Base-by-base conservation (phyloP, 2,113 vertebrate genomes). In the Tachycineta bicolor region DNA sequence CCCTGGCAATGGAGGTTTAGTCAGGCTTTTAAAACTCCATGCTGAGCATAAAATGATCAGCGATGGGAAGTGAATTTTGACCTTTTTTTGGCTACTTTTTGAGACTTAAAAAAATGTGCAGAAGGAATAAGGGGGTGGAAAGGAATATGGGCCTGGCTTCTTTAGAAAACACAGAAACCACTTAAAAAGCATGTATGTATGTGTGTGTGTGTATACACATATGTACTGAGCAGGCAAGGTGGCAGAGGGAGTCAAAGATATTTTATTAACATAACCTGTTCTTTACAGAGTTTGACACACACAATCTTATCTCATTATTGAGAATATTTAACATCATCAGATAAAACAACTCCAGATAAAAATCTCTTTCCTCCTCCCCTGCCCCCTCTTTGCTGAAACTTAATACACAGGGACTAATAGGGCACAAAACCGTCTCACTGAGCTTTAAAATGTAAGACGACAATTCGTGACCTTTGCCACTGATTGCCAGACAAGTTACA, bases 401-500 rank as follows among this genome's bases (percentile, higher is more conserved):
- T 87, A 80, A 97, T 96, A 95, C 81, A 11, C 34, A 6, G 75
- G 88, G 74, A 87, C 95, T 95, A 94, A 95, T 73, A 91, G 3
- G 1, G 71, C 88, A 92, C 88, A 87, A 95, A 95, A 91, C 71
- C 25, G 0, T 95, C 90, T 96, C 87, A 80, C 31, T 67, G 91
- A 83, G 92, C 83, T 90, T 77, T 79, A 88, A 94, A 80, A 93
- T 88, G 92, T 62, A 93, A 94, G 94, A 83, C 6, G 65, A 83
- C 95, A 96, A 81, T 64, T 87, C 29, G 0, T 83, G 95, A 93
- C 94, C 96, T 95, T 96, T 92, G 91, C 93, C 90, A 91, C 4
- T 90, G 86, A 91, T 73, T 93, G 71, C 85, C 94, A 88, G 94
- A 96, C 97, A 94, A 97, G 89, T 93, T 94, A 82, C 94, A 87